Conservation (phyloP, 2,888 invertebrate species). For the Drosophila nr. perissopoda region DNA sequence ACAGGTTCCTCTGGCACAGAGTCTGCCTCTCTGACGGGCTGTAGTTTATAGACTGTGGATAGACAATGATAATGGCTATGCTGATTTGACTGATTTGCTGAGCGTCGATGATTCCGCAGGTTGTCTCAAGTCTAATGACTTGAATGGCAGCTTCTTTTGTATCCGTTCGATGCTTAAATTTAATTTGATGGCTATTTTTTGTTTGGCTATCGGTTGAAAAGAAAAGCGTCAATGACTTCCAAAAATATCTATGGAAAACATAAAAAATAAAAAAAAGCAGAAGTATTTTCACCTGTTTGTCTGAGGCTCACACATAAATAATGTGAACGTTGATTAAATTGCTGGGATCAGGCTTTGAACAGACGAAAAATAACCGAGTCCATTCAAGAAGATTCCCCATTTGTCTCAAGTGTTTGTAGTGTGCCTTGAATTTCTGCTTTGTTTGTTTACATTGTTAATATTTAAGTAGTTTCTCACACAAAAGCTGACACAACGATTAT, state of each 20-base stretch:
- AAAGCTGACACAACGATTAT: neutral
- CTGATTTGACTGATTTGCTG: conserved; percentile 54
- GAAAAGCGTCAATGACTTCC: conserved; percentile 53
- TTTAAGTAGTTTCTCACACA: conserved; percentile 3
- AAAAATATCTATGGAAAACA: conserved; percentile 32
- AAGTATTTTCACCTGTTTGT: conserved; percentile 67
- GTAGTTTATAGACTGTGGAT: conserved; percentile 3
- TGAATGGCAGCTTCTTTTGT: conserved; percentile 53
- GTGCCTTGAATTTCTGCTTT: neutral
- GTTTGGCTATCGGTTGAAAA: conserved; percentile 44
- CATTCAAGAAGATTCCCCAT: conserved; percentile 18
- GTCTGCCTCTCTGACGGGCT: too few relatives aligned
- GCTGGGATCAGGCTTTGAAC: neutral
- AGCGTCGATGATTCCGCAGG: conserved; percentile 48
- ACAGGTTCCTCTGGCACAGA: conserved; percentile 42
- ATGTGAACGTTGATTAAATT: conserved; percentile 28
- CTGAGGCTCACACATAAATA: conserved; percentile 23
- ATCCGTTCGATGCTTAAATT: conserved; percentile 45
- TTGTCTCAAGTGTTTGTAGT: conserved; percentile 20
- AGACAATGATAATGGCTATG: conserved; percentile 58
- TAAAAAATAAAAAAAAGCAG: conserved; percentile 22
- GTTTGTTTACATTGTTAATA: neutral
- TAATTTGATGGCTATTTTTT: conserved; percentile 69
- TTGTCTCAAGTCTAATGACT: conserved; percentile 60
- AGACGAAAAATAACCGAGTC: neutral